These are phyloP conservation scores for Phytoseiulus persimilis DNA, from an alignment of 2,888 invertebrate genomes.

Conservation along the genomic window DNA sequence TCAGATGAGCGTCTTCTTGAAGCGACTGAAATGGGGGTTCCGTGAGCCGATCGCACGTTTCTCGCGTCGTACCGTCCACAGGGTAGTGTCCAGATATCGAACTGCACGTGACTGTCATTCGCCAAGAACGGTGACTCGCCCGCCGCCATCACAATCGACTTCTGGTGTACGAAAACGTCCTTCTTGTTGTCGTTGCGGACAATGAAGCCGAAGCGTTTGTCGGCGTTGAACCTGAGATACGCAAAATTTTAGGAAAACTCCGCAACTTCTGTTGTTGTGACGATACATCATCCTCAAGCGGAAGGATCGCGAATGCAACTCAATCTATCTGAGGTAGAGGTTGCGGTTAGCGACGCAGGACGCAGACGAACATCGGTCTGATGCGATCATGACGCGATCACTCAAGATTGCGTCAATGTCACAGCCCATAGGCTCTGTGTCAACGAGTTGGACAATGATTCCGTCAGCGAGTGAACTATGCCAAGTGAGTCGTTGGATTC, in stretches of 20 bases:
- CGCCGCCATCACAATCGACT: conserved; percentile 28
- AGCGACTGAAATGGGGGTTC: neutral
- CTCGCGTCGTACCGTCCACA: conserved; percentile 23
- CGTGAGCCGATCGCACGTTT: conserved; percentile 6
- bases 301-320: too few species aligned
- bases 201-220: conserved; percentile 16
- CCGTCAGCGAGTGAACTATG: too few species aligned
- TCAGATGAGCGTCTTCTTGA: neutral
- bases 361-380: too few species aligned
- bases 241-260: neutral
- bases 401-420: too few species aligned
- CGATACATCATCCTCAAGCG: too few species aligned
- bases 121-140: conserved; percentile 13
- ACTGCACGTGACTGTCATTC: neutral
- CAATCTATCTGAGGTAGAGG: too few species aligned
- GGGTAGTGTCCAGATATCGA: conserved; percentile 23
- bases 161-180: conserved; percentile 33
- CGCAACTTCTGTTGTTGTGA: too few species aligned
- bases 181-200: conserved; percentile 14
- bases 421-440: too few species aligned
- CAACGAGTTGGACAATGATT: too few species aligned
- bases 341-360: too few species aligned
- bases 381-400: too few species aligned
- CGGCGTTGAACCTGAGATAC: conserved; percentile 6
- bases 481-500: too few species aligned